Percentiles rank a stretch among this genome's conserved stretches.
These are phyloP conservation scores for Apis florea DNA, from an alignment of 1,140 invertebrate species.

Conservation along the genomic window DNA sequence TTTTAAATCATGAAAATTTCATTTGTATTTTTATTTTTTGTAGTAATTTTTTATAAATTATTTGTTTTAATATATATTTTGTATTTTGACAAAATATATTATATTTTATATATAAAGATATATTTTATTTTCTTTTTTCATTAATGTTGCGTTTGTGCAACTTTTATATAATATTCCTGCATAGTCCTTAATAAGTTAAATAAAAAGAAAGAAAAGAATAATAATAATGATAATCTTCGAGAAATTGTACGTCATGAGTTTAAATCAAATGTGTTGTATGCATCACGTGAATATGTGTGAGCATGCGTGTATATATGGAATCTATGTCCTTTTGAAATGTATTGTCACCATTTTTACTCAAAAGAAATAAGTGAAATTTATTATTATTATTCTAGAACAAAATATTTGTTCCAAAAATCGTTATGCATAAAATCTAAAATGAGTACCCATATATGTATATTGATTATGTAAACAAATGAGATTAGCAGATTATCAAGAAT, in stretches of 20 bases:
- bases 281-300: neutral
- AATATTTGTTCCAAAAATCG: conserved; percentile 22
- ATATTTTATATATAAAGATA: too few relatives aligned
- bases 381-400: conserved; percentile 35
- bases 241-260: neutral
- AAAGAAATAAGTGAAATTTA: conserved; percentile 66
- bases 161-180: too few relatives aligned
- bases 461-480: conserved; percentile 6
- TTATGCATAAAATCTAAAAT: conserved; percentile 39
- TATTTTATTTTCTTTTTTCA: too few relatives aligned
- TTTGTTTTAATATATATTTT: too few relatives aligned
- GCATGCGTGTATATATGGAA: neutral
- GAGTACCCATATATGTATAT: neutral
- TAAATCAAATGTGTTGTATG: neutral
- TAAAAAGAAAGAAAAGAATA: conserved; percentile 35
- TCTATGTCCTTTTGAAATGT: conserved; percentile 56
- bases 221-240: conserved; percentile 59
- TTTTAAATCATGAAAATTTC: too few relatives aligned
- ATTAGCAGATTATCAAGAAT: conserved; percentile 21
- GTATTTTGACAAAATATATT: too few relatives aligned
- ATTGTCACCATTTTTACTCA: conserved; percentile 60
- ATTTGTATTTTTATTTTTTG: too few relatives aligned
- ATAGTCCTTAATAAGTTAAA: too few relatives aligned
- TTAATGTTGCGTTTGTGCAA: too few relatives aligned
- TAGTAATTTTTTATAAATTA: too few relatives aligned